These are phyloP conservation scores for Poliocrania exsul DNA, from an alignment of 2,797 vertebrate species.

Conservation along the genomic window DNA sequence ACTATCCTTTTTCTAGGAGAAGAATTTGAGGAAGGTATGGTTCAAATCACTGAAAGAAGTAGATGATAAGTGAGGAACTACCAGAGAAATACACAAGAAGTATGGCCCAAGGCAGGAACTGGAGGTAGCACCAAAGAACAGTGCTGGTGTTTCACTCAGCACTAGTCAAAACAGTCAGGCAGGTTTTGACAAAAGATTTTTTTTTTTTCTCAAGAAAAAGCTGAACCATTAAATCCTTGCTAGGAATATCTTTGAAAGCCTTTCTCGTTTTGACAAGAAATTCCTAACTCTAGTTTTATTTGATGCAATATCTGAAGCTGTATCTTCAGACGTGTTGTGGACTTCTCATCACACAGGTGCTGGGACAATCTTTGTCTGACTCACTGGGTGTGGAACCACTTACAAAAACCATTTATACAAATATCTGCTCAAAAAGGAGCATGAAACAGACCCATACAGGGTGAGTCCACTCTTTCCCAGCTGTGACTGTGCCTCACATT, in stretches of 20 bases:
- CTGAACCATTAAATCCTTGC: too few relatives aligned
- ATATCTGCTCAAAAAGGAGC: background rate
- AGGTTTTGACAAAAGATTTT: background rate
- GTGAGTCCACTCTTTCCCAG: accelerated
- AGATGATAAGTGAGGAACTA: background rate
- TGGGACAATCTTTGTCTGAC: background rate
- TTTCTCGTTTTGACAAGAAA: too few relatives aligned
- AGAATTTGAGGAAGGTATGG: background rate
- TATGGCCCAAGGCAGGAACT: background rate
- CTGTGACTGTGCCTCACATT: background rate
- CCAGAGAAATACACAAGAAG: background rate
- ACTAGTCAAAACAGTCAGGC: background rate
- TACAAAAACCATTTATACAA: background rate
- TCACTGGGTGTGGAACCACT: background rate
- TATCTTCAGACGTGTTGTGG: background rate
- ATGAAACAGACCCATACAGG: background rate
- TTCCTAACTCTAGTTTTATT: background rate
- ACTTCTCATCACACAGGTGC: background rate
- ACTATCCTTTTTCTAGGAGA: background rate
- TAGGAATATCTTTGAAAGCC: too few relatives aligned
- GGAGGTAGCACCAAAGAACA: background rate
- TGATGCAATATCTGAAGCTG: background rate
- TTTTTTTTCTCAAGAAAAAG: background rate
- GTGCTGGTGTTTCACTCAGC: background rate
- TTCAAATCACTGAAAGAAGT: background rate